Base-by-base conservation (phyloP, 2,888 invertebrate genomes). In the Strigamia crassipes region DNA sequence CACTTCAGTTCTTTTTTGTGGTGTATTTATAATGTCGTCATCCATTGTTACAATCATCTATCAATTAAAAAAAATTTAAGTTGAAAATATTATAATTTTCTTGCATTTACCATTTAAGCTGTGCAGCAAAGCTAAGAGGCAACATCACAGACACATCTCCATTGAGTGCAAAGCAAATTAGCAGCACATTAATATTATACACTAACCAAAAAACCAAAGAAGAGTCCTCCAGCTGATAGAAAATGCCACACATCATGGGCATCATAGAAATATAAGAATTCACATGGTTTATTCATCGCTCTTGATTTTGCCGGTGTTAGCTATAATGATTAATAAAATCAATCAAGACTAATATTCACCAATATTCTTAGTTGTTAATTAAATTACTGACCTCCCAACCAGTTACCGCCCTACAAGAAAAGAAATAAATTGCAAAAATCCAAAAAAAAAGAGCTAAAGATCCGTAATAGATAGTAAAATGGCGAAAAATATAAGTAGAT, bases 201-300 rank as follows among this genome's bases (percentile, higher is more conserved):
- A 66, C 86, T 86, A 84, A 89, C 89, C 86, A 89, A 86, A 85
- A 90, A 90, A 8, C 89, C 89, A 84, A 89, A 87, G 85, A 90
- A 90, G 83, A 90, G 86, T 82, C 88, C 87, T 80, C 88, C 86
- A 13, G 89, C 87, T 12, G 89, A 89, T 83, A 89, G 85, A 85
- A 89, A 88, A 84, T 89, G 90, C 96, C 96, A 96, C 79, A 94
- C 90, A 87, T 96, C 96, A 88, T 96, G 96, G 42, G 90, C 90
- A 87, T 96, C 96, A 87, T 93, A 94, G 87, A 95, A 93, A 78
- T 91, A 89, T 21, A 94, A 88, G 15, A 85, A 82, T 79, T 91
- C 87, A 86, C 95, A 96, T 21, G 90, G 90, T 82, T 90, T 90
- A 89, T 96, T 96, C 86, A 90, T 92, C 0, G 90, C 90, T 1